Conservation (phyloP, 1,140 invertebrate species). For the Drosophila pandora region DNA sequence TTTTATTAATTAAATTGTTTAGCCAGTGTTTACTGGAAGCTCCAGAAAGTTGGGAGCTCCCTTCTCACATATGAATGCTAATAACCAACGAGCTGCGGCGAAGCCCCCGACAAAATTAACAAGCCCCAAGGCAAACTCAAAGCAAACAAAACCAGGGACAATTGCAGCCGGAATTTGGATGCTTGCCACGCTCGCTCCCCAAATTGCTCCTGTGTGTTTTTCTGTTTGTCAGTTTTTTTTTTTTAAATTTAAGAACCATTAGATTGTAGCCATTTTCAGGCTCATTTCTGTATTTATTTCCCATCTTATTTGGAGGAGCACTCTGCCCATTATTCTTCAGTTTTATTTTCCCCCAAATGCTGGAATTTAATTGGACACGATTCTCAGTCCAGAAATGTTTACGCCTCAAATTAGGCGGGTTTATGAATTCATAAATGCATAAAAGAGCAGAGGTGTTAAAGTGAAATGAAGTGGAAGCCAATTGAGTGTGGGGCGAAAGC, state of each 20-base stretch:
- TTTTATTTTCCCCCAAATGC: slow-evolving; percentile 18
- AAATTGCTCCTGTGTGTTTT: slow-evolving; percentile 17
- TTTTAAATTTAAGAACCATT: slow-evolving; percentile 14
- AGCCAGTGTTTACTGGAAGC: slow-evolving; percentile 53
- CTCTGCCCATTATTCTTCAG: slow-evolving; percentile 21
- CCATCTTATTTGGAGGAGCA: slow-evolving; percentile 19
- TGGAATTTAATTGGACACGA: slow-evolving; percentile 60
- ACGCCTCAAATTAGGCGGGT: slow-evolving; percentile 56
- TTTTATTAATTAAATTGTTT: slow-evolving; percentile 81
- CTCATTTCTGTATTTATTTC: slow-evolving; percentile 47
- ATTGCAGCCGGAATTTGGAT: slow-evolving; percentile 50
- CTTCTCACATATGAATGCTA: slow-evolving; percentile 32
- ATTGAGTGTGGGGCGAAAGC: not conserved
- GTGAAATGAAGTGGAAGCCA: slow-evolving; percentile 1
- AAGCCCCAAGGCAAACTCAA: slow-evolving; percentile 28
- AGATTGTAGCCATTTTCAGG: slow-evolving; percentile 7
- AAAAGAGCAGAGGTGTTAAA: slow-evolving; percentile 19
- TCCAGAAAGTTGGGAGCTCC: slow-evolving; percentile 10
- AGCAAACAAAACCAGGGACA: slow-evolving; percentile 35
- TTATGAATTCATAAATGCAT: slow-evolving; percentile 39
- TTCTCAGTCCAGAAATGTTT: slow-evolving; percentile 48
- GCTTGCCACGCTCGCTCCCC: slow-evolving; percentile 26
- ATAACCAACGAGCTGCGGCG: slow-evolving; percentile 28
- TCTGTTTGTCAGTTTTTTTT: slow-evolving; percentile 2
- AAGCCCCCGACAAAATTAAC: slow-evolving; percentile 54